Conservation (phyloP, 2,113 vertebrate genomes). For the Myotis davidii region DNA sequence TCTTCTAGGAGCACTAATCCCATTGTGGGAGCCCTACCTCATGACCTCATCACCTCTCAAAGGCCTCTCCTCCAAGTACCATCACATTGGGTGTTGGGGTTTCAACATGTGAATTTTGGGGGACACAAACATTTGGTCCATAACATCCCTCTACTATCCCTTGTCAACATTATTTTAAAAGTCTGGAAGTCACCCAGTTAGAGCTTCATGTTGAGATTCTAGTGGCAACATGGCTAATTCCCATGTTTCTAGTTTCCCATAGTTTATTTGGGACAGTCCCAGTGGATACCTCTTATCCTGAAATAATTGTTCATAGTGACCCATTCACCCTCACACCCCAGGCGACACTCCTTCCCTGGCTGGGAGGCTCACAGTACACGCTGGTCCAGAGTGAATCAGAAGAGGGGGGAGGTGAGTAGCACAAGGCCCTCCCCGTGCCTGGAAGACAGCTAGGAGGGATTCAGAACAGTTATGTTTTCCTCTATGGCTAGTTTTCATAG, state of each 20-base stretch:
- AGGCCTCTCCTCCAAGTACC: not conserved
- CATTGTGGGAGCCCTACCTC: not conserved
- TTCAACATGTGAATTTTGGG: not conserved
- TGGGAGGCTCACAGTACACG: fast-evolving
- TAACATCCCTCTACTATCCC: not conserved
- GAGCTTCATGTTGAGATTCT: not conserved
- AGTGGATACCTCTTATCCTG: not conserved
- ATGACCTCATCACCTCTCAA: not conserved
- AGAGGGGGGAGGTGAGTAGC: not conserved
- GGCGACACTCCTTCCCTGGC: not conserved
- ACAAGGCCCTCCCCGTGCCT: not conserved
- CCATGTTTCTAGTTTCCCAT: not conserved
- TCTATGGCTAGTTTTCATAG: not conserved
- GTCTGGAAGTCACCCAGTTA: not conserved
- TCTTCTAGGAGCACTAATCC: not conserved
- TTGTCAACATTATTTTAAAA: not conserved
- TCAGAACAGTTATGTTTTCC: not conserved
- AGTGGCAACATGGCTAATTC: not conserved
- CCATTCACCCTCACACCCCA: not conserved
- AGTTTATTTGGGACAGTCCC: not conserved
- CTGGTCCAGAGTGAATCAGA: not conserved
- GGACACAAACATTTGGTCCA: not conserved
- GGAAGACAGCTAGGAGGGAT: not conserved
- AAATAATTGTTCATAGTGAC: not conserved
- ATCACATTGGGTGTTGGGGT: not conserved